phyloP scores from a whole-genome alignment of 2,113 vertebrate species.

The Alaudala cheleensis region DNA sequence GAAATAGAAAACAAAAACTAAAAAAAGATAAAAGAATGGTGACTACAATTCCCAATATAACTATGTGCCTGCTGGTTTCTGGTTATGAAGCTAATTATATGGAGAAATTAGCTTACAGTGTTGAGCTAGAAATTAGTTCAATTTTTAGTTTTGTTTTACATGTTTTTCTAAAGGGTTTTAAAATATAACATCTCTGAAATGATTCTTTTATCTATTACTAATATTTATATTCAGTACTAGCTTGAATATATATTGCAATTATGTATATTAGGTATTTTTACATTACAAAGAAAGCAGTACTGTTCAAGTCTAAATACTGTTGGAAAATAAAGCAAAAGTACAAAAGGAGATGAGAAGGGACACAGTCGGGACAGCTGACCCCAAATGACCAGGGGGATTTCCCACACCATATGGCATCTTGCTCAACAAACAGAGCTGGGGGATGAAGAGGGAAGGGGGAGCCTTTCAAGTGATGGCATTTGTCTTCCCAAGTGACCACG shows the following conservation, averaged over 20 bases:
- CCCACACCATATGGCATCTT: not conserved
- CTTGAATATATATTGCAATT: not conserved
- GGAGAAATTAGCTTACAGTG: not conserved
- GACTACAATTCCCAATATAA: not conserved
- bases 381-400: not conserved
- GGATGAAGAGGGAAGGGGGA: not conserved
- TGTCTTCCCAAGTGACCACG: not conserved
- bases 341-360: not conserved
- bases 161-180: not conserved
- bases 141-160: not conserved
- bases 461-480: fast-evolving
- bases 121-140: not conserved
- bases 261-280: not conserved
- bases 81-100: not conserved
- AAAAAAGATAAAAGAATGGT: not conserved
- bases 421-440: not conserved
- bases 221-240: not conserved
- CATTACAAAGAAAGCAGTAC: not conserved
- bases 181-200: not conserved
- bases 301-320: not conserved
- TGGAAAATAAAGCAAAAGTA: not conserved
- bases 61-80: not conserved
- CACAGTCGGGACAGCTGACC: not conserved
- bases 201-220: not conserved
- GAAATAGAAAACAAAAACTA: not conserved